Evolutionary conservation across 2,797 vertebrate genomes (phyloP), one percentile per base, ranked within the genome.

Genomic region (Poeciliopsis gracilis): DNA sequence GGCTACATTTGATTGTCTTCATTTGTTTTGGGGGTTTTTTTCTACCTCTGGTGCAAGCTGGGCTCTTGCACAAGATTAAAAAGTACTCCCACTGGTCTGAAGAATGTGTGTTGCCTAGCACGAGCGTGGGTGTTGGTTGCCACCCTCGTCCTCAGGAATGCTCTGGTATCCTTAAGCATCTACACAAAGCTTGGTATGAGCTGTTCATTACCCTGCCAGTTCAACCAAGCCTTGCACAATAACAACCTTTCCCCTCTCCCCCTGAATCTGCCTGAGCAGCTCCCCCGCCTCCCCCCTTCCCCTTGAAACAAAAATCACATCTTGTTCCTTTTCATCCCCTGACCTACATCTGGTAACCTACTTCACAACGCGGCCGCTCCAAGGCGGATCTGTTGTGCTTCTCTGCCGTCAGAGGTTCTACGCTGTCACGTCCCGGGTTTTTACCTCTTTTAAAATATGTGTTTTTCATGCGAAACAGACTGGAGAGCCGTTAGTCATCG

Each of bases 81-180:
- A 90, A 78, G 75, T 75, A 89, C 91, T 93, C 91, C 92, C 91
- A 82, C 88, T 82, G 89, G 69, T 72, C 86, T 76, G 11, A 91
- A 93, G 94, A 96, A 95, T 96, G 95, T 86, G 79, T 73, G 85
- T 86, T 96, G 95, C 94, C 91, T 93, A 89, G 94, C 90, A 91
- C 85, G 75, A 47, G 80, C 45, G 88, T 92, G 84, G 94, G 93
- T 80, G 87, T 90, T 59, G 16, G 85, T 71, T 76, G 51, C 92
- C 93, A 89, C 90, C 92, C 90, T 93, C 46, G 38, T 81, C 84
- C 88, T 87, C 76, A 93, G 93, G 93, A 95, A 95, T 95, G 93
- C 89, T 84, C 80, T 78, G 75, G 83, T 87, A 91, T 86, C 89
- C 75, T 76, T 67, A 46, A 78, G 75, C 59, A 43, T 84, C 78